Conservation (phyloP, 2,797 vertebrate species). For the Picus viridis region DNA sequence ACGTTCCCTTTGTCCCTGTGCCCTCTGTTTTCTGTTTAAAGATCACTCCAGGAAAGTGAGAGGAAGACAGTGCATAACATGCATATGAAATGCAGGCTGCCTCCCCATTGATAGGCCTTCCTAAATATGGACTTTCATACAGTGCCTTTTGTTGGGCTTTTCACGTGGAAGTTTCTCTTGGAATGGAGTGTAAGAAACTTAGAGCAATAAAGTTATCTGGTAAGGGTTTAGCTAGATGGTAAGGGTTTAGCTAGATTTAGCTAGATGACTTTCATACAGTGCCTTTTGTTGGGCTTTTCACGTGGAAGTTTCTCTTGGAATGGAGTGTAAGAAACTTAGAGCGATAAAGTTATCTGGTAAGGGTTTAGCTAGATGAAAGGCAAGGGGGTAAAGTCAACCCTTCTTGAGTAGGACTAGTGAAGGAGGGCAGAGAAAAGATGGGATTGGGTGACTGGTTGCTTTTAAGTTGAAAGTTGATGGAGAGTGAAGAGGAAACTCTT, state of each 20-base stretch:
- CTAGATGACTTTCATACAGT: not conserved
- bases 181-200: not conserved
- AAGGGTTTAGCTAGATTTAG: too few relatives aligned
- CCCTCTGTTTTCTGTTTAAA: slow-evolving; percentile 38
- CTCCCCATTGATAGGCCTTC: not conserved
- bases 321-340: not conserved
- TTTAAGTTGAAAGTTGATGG: not conserved
- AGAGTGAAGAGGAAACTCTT: slow-evolving; percentile 7
- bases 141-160: not conserved
- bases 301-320: not conserved
- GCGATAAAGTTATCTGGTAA: not conserved
- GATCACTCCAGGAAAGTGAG: not conserved
- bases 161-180: not conserved
- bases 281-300: not conserved
- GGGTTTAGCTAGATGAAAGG: not conserved
- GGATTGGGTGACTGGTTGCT: not conserved
- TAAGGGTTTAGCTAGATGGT: too few relatives aligned
- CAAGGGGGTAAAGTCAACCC: not conserved
- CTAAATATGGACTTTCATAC: not conserved
- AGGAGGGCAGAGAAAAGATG: not conserved
- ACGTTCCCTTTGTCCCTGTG: slow-evolving; percentile 7
- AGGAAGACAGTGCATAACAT: slow-evolving; percentile 21
- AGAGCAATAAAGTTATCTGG: not conserved
- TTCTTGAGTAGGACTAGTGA: not conserved
- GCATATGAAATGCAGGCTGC: slow-evolving; percentile 30